Percentiles rank a stretch among this genome's conserved stretches.
Conservation (phyloP, 2,113 vertebrate genomes). For the Gadus chalcogrammus region DNA sequence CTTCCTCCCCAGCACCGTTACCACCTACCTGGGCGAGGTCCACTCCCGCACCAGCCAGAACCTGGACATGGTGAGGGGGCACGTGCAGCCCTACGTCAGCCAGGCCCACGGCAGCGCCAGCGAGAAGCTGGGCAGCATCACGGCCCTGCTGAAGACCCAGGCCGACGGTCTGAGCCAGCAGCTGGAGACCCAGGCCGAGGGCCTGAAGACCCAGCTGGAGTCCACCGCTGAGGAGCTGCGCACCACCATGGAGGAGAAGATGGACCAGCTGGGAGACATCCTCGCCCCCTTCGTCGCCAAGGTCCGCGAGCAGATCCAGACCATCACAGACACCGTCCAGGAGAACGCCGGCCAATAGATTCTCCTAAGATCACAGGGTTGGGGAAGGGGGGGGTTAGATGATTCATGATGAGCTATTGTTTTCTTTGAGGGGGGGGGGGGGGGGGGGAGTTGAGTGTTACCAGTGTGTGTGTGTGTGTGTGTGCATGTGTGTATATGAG, state of each 20-base stretch:
- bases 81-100: constrained; percentile 62
- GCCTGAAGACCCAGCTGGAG: constrained; percentile 66
- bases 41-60: constrained; percentile 68
- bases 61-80: constrained; percentile 46
- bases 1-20: constrained; percentile 51
- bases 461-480: too few species aligned
- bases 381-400: constrained; percentile 4
- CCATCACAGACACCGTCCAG: constrained; percentile 66
- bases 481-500: too few species aligned
- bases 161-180: constrained; percentile 57
- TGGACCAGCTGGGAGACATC: constrained; percentile 65
- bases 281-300: constrained; percentile 63
- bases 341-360: constrained; percentile 41
- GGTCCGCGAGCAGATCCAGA: constrained; percentile 68
- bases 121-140: constrained; percentile 62
- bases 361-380: constrained; percentile 25
- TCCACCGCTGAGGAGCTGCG: constrained; percentile 62
- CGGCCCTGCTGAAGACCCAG: constrained; percentile 61
- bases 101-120: constrained; percentile 49
- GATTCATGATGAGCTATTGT: too few species aligned
- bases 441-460: too few species aligned
- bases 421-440: too few species aligned
- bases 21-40: constrained; percentile 69
- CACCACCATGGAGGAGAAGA: constrained; percentile 60
- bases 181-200: constrained; percentile 62